Base-by-base conservation (phyloP, 2,113 vertebrate genomes). In the Psettodes erumei region DNA sequence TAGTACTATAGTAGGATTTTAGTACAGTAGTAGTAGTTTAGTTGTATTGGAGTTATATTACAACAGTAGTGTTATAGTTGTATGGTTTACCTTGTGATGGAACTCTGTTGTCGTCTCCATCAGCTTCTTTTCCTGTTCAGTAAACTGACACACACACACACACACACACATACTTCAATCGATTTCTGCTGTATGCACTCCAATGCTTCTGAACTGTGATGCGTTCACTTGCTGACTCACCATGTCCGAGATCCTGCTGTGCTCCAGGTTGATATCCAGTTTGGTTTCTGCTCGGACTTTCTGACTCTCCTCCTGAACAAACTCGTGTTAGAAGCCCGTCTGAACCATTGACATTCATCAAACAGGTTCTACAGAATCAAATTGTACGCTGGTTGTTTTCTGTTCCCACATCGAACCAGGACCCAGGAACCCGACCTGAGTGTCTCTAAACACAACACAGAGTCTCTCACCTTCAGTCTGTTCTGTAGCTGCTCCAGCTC, bases 191-290 rank as follows among this genome's bases (percentile, higher is more conserved):
- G n/a, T n/a, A n/a, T n/a, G n/a, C n/a, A n/a, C n/a, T n/a, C n/a
- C n/a, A n/a, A n/a, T n/a, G n/a, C n/a, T n/a, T n/a, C n/a, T n/a
- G n/a, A n/a, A 6, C 10, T 11, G 13, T 12, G 27, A 9, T 15
- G 19, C 8, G 30, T 47, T 48, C 28, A 15, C 45, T 35, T 9
- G 23, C 18, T 21, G 6, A 27, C 84, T 90, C 90, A 98, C 97
- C 95, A 96, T 94, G 71, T 99, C 98, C 0, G 94, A 95, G 50
- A 97, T 93, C 81, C 96, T 88, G 93, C 97, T 99, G 51, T 96
- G 94, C 86, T 99, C 96, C 82, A 99, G 90, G 88, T 99, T 99
- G 79, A 99, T 96, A 80, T 99, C 97, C 40, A 99, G 90, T 82
- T 96, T 98, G 73, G 95, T 94, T 90, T 98, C 96, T 15, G 96